Evolutionary conservation across 2,888 invertebrate genomes (phyloP).

Genomic region (Strigamia crassipes): DNA sequence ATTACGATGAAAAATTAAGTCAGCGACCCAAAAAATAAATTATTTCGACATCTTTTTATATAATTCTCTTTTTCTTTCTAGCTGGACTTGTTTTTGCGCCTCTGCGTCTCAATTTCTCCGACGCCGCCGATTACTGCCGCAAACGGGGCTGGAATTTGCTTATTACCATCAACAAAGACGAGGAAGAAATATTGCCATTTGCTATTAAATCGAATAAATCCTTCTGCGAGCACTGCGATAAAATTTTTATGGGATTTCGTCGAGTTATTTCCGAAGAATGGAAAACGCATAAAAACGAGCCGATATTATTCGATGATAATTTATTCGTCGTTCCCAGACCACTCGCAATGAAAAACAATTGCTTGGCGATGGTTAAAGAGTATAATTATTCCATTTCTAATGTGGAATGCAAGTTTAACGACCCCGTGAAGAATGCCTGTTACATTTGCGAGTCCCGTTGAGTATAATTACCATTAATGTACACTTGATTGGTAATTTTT

Average conservation of each 20-base stretch:
- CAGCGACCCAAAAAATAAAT: no score
- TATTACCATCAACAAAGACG: neutral
- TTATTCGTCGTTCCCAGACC: neutral
- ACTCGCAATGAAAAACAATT: neutral
- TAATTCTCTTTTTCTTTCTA: neutral
- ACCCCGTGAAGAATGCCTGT: neutral
- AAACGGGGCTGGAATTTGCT: neutral
- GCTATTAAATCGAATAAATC: neutral
- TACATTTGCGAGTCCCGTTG: constrained; percentile 4
- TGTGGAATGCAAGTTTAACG: neutral
- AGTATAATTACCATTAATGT: neutral
- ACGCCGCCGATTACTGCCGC: neutral
- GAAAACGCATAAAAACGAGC: neutral
- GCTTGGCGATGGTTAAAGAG: neutral
- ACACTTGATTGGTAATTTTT: neutral
- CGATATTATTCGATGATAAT: neutral
- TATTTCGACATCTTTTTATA: no score
- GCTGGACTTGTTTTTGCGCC: neutral
- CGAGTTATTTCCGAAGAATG: neutral
- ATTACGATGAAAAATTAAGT: no score
- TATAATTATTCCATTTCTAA: neutral
- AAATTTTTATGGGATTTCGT: neutral
- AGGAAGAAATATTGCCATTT: neutral
- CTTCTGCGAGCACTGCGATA: neutral
- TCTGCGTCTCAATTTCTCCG: neutral